Conservation (phyloP, 2,797 vertebrate species). For the Chaetophractus vellerosus region DNA sequence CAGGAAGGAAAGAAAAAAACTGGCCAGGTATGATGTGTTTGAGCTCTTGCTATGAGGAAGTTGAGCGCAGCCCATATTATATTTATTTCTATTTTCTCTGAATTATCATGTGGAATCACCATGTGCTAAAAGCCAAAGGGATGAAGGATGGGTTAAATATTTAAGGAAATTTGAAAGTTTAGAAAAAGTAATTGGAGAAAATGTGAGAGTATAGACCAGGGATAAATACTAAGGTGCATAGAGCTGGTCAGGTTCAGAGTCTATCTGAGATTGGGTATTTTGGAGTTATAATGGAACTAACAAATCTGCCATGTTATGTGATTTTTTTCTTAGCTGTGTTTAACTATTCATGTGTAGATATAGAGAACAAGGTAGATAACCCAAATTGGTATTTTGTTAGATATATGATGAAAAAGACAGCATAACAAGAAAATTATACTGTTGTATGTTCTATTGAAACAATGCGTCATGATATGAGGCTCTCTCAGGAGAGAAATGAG, state of each 20-base stretch:
- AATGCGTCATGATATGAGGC: slow-evolving; percentile 26
- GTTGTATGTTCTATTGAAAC: neutral
- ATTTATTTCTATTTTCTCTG: neutral
- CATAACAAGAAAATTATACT: neutral
- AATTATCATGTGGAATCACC: neutral
- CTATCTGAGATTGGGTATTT: neutral
- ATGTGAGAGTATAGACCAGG: neutral
- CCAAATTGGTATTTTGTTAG: neutral
- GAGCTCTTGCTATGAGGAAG: neutral
- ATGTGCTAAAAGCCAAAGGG: neutral
- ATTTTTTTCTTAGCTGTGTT: neutral
- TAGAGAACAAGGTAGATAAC: neutral
- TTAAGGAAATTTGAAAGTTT: neutral
- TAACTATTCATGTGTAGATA: neutral
- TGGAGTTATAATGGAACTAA: slow-evolving; percentile 11
- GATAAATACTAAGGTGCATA: neutral
- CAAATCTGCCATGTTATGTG: neutral
- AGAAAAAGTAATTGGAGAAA: slow-evolving; percentile 34
- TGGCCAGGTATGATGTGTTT: neutral
- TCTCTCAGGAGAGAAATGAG: slow-evolving; percentile 18
- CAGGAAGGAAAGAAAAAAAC: neutral
- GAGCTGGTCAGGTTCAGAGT: neutral
- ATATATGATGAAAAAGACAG: neutral
- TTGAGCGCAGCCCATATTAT: neutral
- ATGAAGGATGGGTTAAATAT: neutral